A percentile compares a stretch with the other conserved stretches of the same genome.
Conservation (phyloP, 2,113 vertebrate genomes). For the Gila orcuttii region DNA sequence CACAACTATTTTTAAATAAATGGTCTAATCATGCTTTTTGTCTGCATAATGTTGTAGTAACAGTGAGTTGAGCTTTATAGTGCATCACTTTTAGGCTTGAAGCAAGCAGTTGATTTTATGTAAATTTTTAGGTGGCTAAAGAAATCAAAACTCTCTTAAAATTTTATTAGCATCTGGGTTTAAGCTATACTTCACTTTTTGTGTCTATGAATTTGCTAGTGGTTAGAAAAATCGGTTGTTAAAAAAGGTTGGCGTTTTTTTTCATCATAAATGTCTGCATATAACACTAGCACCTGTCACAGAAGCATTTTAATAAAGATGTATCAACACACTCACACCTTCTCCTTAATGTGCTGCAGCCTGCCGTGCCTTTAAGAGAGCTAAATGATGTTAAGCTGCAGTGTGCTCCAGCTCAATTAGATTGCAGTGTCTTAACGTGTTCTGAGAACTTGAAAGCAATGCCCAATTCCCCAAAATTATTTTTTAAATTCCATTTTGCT, state of each 20-base stretch:
- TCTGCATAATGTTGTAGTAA: not conserved
- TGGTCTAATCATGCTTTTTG: not conserved
- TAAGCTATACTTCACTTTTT: not conserved
- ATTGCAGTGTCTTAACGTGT: conserved; percentile 6
- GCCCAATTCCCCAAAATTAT: not conserved
- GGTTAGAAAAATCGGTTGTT: not conserved
- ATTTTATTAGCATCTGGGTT: not conserved
- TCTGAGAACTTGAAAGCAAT: conserved; percentile 7
- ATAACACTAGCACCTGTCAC: not conserved
- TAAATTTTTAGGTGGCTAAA: not conserved
- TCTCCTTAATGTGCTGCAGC: not conserved
- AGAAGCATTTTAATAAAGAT: conserved; percentile 19
- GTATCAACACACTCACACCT: not conserved
- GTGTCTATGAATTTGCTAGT: not conserved
- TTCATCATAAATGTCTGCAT: not conserved
- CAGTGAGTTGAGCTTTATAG: not conserved
- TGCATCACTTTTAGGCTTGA: not conserved
- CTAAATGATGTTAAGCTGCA: conserved; percentile 21
- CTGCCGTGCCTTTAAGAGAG: not conserved
- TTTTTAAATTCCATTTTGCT: not conserved
- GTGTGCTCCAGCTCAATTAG: not conserved
- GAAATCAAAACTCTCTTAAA: not conserved
- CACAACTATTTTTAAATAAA: too few relatives aligned
- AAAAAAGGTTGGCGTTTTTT: not conserved
- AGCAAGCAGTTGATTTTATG: not conserved